Evolutionary conservation across 2,797 vertebrate species (phyloP), one percentile per base, ranked within the genome.

Genomic region (Avahi laniger): DNA sequence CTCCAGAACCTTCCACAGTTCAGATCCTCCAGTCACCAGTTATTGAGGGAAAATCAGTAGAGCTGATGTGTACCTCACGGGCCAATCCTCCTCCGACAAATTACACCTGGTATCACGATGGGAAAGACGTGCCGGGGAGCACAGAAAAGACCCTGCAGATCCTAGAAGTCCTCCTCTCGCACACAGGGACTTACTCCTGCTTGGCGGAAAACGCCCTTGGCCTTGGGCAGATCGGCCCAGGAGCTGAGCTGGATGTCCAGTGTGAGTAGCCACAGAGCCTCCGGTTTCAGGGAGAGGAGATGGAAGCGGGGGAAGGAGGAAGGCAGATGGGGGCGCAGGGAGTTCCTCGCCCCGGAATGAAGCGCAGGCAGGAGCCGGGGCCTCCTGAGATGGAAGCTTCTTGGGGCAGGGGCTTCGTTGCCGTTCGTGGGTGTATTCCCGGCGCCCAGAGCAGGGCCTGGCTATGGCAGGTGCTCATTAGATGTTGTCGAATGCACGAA

Each of bases 81-180:
- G 98, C 98, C 94, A 95, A 67, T 43, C 98, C 98, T n/a, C 67
- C 30, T 24, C 78, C 97, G 8, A 86, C 83, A 22, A 92, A 92
- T 17, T 98, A 96, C 20, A 95, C 35, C 41, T 98, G 98, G 98
- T 97, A 93, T 86, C 94, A 94, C 70, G 67, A 97, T 26, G 1
- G 4, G 12, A 38, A 48, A 3, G 0, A 33, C 3, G 0, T 97
- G 4, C 43, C 3, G 0, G 59, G 54, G 67, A 18, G 4, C 11
- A 95, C 41, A 12, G 15, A 50, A 28, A 17, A 80, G 90, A 79
- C 38, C 10, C 48, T 97, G 35, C 43, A 7, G 4, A 96, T 98
- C 48, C 5, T 26, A 9, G 1, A 2, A 0, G 89, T 92, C 70
- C 6, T 9, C 72, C 63, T 65, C 14, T 0, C 0, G 10, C 81